These are phyloP conservation scores for Apteryx mantelli DNA, from an alignment of 2,113 vertebrate genomes.

Conservation along the genomic window DNA sequence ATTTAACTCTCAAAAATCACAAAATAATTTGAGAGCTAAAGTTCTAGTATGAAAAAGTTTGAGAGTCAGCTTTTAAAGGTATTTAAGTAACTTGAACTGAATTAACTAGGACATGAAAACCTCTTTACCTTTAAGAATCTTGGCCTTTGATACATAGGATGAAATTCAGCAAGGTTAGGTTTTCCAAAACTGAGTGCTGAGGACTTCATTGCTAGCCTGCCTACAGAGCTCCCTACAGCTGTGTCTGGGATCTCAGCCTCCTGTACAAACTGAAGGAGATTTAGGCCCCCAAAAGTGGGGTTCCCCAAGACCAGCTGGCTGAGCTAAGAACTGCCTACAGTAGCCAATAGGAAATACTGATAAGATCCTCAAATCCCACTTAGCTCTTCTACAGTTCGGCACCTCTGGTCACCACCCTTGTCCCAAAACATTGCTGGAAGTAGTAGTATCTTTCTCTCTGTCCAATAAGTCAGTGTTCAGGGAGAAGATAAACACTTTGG, in stretches of 20 bases:
- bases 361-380: not conserved
- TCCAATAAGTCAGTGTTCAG: not conserved
- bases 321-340: not conserved
- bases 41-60: not conserved
- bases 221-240: not conserved
- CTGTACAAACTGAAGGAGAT: not conserved
- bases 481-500: not conserved
- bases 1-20: not conserved
- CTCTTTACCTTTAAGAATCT: not conserved
- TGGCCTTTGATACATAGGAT: not conserved
- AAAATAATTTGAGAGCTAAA: not conserved
- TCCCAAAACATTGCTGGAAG: not conserved
- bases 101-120: not conserved
- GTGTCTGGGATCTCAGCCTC: not conserved
- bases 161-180: not conserved
- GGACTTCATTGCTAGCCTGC: not conserved
- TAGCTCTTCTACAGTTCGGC: rapidly evolving
- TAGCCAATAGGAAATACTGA: not conserved
- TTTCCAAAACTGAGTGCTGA: not conserved
- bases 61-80: not conserved
- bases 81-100: not conserved
- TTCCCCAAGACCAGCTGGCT: not conserved
- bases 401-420: not conserved
- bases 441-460: not conserved
- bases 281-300: not conserved